phyloP scores from a whole-genome alignment of 2,797 vertebrate genomes.

The Dryobates pubescens region DNA sequence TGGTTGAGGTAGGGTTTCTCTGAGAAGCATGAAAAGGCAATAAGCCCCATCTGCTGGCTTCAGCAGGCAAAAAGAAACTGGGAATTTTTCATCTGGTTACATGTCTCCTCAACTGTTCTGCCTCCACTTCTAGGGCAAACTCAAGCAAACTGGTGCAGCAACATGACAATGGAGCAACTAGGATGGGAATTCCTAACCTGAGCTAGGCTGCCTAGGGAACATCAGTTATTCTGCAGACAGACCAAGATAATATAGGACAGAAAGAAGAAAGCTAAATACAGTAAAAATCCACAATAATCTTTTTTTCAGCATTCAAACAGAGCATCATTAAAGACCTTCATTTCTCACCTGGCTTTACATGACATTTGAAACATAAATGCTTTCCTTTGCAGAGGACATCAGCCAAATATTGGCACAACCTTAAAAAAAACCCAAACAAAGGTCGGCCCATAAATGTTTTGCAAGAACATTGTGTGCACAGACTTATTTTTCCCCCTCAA shows the following conservation, averaged over 20 bases:
- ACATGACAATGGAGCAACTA: neutral
- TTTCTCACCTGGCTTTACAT: neutral
- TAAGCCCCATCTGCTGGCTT: constrained; percentile 60
- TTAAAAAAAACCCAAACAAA: constrained; percentile 66
- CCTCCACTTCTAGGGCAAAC: neutral
- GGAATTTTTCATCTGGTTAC: neutral
- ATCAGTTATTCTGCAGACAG: neutral
- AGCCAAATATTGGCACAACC: constrained; percentile 84
- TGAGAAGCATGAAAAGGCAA: neutral
- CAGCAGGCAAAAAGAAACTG: neutral
- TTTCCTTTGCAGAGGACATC: constrained; percentile 80
- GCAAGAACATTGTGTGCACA: neutral
- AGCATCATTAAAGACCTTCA: neutral
- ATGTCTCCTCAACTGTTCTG: neutral
- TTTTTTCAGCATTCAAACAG: neutral
- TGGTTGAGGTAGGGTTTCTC: neutral
- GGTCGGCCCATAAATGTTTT: neutral
- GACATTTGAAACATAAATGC: neutral
- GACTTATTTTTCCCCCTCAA: neutral
- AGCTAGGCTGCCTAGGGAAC: neutral
- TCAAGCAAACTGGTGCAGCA: neutral
- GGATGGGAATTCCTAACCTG: neutral
- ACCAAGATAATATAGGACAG: neutral
- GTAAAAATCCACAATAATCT: neutral
- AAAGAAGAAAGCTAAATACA: neutral